Evolutionary conservation across 1,140 invertebrate species (phyloP).

Genomic region (Proctacanthus coquilletti): DNA sequence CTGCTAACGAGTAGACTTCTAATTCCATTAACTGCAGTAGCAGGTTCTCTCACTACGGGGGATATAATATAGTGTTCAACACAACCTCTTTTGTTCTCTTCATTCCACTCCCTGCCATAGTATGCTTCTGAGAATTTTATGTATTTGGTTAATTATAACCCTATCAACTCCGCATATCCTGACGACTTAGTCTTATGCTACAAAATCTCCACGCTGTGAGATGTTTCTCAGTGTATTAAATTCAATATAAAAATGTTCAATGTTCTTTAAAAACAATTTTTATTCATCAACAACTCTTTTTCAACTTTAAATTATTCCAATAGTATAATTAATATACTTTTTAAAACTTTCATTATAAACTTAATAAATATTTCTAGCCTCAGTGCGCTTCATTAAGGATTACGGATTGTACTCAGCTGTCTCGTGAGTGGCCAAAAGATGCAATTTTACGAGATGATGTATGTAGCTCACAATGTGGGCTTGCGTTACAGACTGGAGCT

Average conservation of each 20-base stretch:
- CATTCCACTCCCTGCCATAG: too few relatives aligned
- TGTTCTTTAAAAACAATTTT: not conserved
- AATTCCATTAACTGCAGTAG: too few relatives aligned
- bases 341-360: not conserved
- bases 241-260: not conserved
- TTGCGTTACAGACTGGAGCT: constrained; percentile 18
- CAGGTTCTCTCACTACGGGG: too few relatives aligned
- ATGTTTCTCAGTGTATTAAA: not conserved
- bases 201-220: too few relatives aligned
- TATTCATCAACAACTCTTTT: not conserved
- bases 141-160: too few relatives aligned
- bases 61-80: too few relatives aligned
- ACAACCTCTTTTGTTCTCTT: too few relatives aligned
- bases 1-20: too few relatives aligned
- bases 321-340: constrained; percentile 1
- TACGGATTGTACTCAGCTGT: constrained; percentile 68
- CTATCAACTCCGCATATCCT: too few relatives aligned
- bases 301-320: not conserved
- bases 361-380: constrained; percentile 42
- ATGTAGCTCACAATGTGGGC: constrained; percentile 74
- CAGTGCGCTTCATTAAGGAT: constrained; percentile 79
- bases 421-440: constrained; percentile 65
- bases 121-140: too few relatives aligned
- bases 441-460: constrained; percentile 72
- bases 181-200: too few relatives aligned